A percentile compares a stretch with the other conserved stretches of the same genome.
These are phyloP conservation scores for Acronicta aceris DNA, from an alignment of 2,888 invertebrate species.

Conservation along the genomic window DNA sequence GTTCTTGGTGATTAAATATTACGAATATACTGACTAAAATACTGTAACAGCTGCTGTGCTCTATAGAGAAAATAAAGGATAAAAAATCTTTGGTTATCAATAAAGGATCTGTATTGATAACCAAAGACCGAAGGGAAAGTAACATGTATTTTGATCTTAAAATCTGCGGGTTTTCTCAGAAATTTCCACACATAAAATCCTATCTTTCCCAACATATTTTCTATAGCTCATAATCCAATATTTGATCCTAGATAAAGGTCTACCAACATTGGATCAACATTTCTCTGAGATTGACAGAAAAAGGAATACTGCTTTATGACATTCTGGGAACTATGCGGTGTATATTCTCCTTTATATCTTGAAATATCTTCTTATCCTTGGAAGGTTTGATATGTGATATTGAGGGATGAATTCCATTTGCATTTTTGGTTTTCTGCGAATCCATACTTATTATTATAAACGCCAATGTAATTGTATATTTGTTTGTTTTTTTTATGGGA, in stretches of 20 bases:
- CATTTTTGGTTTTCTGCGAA: no score
- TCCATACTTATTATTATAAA: no score
- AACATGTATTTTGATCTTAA: not conserved
- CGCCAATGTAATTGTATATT: no score
- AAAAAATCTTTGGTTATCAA: no score
- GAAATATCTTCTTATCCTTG: slow-evolving; percentile 20
- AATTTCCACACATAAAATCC: not conserved
- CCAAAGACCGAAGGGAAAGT: no score
- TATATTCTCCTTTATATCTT: slow-evolving; percentile 15
- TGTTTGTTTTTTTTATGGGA: no score
- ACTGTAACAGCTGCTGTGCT: no score
- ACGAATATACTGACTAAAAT: no score
- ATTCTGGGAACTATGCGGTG: slow-evolving; percentile 13
- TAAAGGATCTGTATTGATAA: no score
- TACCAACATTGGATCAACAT: slow-evolving; percentile 10
- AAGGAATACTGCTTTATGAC: slow-evolving; percentile 18
- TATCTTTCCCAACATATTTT: not conserved
- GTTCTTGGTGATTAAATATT: no score
- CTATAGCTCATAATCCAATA: slow-evolving; percentile 13
- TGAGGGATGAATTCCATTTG: no score
- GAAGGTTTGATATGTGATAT: not conserved
- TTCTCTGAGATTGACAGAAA: slow-evolving; percentile 5
- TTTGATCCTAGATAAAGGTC: slow-evolving; percentile 10
- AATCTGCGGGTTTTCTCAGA: not conserved
- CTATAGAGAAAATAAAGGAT: no score